Evolutionary conservation across 2,113 vertebrate species (phyloP), one percentile per base, ranked within the genome.

Genomic region (Amia ocellicauda): DNA sequence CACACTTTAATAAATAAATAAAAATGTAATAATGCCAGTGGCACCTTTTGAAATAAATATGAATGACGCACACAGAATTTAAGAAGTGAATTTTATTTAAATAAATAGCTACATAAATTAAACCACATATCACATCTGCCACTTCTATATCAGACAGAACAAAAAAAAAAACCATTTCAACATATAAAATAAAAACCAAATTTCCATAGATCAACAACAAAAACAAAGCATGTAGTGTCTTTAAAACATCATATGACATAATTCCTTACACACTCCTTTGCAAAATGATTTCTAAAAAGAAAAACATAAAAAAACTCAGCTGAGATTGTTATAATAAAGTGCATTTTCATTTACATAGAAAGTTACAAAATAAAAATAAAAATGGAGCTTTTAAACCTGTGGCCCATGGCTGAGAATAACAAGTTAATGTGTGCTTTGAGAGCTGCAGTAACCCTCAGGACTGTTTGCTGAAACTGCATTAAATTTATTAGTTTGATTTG

Each of bases 71-170:
- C 43, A 47, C 43, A 16, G 4, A 64, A 52, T 77, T 83, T 76
- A 80, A 70, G 77, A 80, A 80, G 77, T 80, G 73, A 81, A 79
- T 71, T 89, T 90, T 87, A 90, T 89, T 89, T 60, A 77, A 89
- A 90, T 90, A 90, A 90, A 90, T 90, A 89, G 76, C 78, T 73
- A 87, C 85, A 88, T 89, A 90, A 90, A 89, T 90, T 87, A 80
- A 84, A 63, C 57, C 36, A 58, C 68, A 41, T 59, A 66, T n/a
- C n/a, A 66, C 27, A 56, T 40, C 69, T 73, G 68, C 80, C 74
- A 84, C 73, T 82, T 80, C 78, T 78, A 80, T 74, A 87, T 77
- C 60, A 66, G 63, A 53, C 63, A 70, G 70, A 68, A n/a, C n/a
- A n/a, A n/a, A n/a, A n/a, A n/a, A n/a, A n/a, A n/a, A n/a, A n/a